Evolutionary conservation across 1,140 invertebrate genomes (phyloP).

Genomic region (Odontomachus brunneus): DNA sequence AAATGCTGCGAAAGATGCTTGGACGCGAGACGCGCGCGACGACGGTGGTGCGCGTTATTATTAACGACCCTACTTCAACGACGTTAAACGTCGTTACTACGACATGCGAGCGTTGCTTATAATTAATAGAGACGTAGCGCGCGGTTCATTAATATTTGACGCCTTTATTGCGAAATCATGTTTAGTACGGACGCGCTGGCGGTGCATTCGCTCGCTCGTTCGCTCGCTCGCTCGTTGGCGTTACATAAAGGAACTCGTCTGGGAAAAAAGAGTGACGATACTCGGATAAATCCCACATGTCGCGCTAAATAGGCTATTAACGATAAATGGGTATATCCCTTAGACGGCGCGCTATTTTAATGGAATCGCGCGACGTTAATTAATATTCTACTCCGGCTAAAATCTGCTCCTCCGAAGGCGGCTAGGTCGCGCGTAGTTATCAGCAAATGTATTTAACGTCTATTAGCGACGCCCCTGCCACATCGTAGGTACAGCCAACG

Average conservation of each 20-base stretch:
- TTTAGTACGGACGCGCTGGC: background rate
- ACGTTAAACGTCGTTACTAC: background rate
- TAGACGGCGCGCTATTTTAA: slow-evolving; percentile 66
- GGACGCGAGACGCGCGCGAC: too few relatives aligned
- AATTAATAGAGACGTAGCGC: background rate
- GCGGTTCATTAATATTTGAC: slow-evolving; percentile 15
- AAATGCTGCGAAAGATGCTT: background rate
- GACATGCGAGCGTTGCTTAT: background rate
- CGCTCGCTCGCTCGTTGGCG: background rate
- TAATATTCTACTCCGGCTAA: slow-evolving; percentile 66
- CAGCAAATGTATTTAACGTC: slow-evolving; percentile 69
- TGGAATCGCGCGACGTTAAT: slow-evolving; percentile 66
- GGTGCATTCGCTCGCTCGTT: slow-evolving; percentile 12
- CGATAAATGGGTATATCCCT: slow-evolving; percentile 68
- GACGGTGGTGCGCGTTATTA: too few relatives aligned
- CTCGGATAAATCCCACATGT: slow-evolving; percentile 50
- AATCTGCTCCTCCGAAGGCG: slow-evolving; percentile 52
- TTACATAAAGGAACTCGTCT: too few relatives aligned
- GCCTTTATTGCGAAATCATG: slow-evolving; percentile 22
- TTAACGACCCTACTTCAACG: slow-evolving; percentile 1
- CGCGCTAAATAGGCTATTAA: slow-evolving; percentile 62
- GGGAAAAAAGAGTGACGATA: slow-evolving; percentile 30
- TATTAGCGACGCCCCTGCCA: slow-evolving; percentile 67
- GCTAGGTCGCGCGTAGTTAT: slow-evolving; percentile 64
- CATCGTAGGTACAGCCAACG: slow-evolving; percentile 17